A percentile compares a stretch with the other conserved stretches of the same genome.
Evolutionary conservation across 2,113 vertebrate genomes (phyloP).

Genomic region (Xenotilapia flavipinnis): DNA sequence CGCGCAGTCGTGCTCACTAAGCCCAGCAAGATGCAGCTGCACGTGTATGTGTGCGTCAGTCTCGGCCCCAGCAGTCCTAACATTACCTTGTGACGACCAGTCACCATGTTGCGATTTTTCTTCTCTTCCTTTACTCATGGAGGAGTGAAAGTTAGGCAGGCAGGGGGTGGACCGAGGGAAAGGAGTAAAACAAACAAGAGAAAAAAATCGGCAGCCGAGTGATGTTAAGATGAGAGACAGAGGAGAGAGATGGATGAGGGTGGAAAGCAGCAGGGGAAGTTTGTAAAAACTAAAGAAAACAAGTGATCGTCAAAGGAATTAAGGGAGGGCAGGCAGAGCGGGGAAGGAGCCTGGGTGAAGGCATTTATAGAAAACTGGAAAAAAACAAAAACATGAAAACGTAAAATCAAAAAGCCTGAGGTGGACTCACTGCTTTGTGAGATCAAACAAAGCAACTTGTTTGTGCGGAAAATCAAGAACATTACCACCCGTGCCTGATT

Average conservation of each 20-base stretch:
- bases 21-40: neutral
- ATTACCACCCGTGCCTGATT: constrained; percentile 4
- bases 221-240: constrained; percentile 21
- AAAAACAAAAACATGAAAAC: neutral
- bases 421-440: neutral
- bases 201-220: constrained; percentile 8
- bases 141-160: constrained; percentile 22
- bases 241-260: neutral
- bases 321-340: neutral
- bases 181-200: constrained; percentile 25
- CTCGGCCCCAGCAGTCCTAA: neutral
- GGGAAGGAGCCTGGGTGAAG: constrained; percentile 16
- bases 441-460: constrained; percentile 40
- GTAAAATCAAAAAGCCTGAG: constrained; percentile 16
- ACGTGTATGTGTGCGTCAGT: neutral
- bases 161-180: constrained; percentile 8
- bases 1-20: neutral
- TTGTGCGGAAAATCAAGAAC: constrained; percentile 26
- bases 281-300: constrained; percentile 30
- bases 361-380: constrained; percentile 7
- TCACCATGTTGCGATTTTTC: constrained; percentile 29
- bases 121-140: constrained; percentile 8
- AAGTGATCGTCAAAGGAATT: constrained; percentile 39
- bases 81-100: constrained; percentile 1
- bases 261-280: constrained; percentile 14